These are phyloP conservation scores for Heterochromis multidens DNA, from an alignment of 2,113 vertebrate species.

Conservation along the genomic window DNA sequence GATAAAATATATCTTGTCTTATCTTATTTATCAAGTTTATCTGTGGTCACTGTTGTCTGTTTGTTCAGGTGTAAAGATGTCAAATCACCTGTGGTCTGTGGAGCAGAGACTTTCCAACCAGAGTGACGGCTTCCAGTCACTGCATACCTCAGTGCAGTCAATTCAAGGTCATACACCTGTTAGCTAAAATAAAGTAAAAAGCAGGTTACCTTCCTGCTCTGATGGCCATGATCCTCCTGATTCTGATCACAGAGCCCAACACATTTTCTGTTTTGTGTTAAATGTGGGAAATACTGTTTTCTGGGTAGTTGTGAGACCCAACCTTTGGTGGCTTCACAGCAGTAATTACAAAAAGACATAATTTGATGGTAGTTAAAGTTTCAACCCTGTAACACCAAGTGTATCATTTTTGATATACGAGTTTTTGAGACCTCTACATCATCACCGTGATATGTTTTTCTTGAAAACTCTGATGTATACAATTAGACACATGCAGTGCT, in stretches of 20 bases:
- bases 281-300: not conserved
- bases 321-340: not conserved
- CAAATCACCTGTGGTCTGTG: not conserved
- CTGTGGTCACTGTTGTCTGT: not conserved
- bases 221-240: accelerated
- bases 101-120: not conserved
- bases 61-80: not conserved
- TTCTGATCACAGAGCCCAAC: not conserved
- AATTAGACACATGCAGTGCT: too few relatives aligned
- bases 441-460: too few relatives aligned
- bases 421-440: too few relatives aligned
- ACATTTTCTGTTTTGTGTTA: accelerated
- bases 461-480: too few relatives aligned
- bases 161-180: not conserved
- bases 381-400: too few relatives aligned
- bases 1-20: accelerated
- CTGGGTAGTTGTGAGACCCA: not conserved
- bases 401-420: too few relatives aligned
- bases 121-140: not conserved
- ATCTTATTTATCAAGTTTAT: accelerated
- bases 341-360: accelerated
- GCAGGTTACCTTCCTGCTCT: not conserved
- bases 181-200: not conserved
- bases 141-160: not conserved
- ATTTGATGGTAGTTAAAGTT: not conserved